Percentiles rank a stretch among this genome's conserved stretches.
phyloP scores from a whole-genome alignment of 2,113 vertebrate genomes.

The Austrofundulus limnaeus region DNA sequence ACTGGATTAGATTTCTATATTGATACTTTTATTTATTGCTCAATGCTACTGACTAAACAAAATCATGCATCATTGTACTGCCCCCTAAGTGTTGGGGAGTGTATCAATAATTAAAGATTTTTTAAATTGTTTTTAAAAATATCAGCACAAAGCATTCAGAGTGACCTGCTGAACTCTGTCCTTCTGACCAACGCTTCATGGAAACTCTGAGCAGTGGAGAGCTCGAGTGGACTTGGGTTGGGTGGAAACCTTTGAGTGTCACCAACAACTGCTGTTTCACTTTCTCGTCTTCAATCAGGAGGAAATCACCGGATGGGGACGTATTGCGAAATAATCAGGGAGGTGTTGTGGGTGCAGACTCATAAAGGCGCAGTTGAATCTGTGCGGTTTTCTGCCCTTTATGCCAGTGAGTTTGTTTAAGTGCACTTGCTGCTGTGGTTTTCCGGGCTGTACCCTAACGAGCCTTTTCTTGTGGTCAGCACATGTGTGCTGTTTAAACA shows the following conservation, averaged over 20 bases:
- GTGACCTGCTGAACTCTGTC: slow-evolving; percentile 54
- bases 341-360: slow-evolving; percentile 44
- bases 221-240: slow-evolving; percentile 26
- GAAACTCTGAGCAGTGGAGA: slow-evolving; percentile 63
- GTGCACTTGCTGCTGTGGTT: slow-evolving; percentile 69
- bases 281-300: slow-evolving; percentile 31
- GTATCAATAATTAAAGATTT: too few relatives aligned
- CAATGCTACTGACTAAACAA: too few relatives aligned
- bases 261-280: slow-evolving; percentile 33
- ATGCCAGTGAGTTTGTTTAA: slow-evolving; percentile 63
- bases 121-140: too few relatives aligned
- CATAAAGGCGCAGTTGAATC: slow-evolving; percentile 45
- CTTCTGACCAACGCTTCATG: slow-evolving; percentile 47
- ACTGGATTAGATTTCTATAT: too few relatives aligned
- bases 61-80: too few relatives aligned
- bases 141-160: slow-evolving; percentile 51
- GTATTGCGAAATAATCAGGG: slow-evolving; percentile 55
- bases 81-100: too few relatives aligned
- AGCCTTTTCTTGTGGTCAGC: slow-evolving; percentile 82
- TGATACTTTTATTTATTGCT: too few relatives aligned
- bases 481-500: slow-evolving; percentile 79
- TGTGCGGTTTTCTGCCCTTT: slow-evolving; percentile 49
- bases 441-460: slow-evolving; percentile 74
- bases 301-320: slow-evolving; percentile 24
- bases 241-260: slow-evolving; percentile 36